A percentile compares a stretch with the other conserved stretches of the same genome.
Conservation (phyloP, 2,797 vertebrate species). For the Hoplostethus atlanticus region DNA sequence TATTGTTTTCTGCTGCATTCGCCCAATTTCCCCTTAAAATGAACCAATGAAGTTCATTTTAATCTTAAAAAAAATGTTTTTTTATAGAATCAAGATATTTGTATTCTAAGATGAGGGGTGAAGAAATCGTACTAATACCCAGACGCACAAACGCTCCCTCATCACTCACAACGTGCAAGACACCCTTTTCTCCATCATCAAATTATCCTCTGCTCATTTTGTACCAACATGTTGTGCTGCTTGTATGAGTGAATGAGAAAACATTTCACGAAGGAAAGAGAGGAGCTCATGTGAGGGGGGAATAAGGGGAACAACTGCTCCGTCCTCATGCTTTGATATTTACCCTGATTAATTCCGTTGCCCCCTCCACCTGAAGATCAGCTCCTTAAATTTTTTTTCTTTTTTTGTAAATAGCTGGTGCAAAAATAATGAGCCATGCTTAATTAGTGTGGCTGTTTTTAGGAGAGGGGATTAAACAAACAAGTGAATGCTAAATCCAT, state of each 20-base stretch:
- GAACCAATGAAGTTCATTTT: slow-evolving; percentile 65
- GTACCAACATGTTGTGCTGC: background rate
- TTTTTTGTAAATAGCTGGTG: slow-evolving; percentile 57
- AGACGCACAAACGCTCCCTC: slow-evolving; percentile 5
- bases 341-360: slow-evolving; percentile 2
- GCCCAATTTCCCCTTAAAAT: slow-evolving; percentile 44
- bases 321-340: too few species aligned
- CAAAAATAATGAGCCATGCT: slow-evolving; percentile 67
- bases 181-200: slow-evolving; percentile 12
- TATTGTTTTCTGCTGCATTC: slow-evolving; percentile 64
- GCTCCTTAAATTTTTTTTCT: slow-evolving; percentile 43
- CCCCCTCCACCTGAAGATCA: slow-evolving; percentile 39
- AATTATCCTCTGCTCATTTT: slow-evolving; percentile 28
- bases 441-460: slow-evolving; percentile 68
- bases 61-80: slow-evolving; percentile 55
- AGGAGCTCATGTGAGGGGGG: slow-evolving; percentile 14
- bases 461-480: slow-evolving; percentile 52
- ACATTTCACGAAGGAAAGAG: slow-evolving; percentile 1
- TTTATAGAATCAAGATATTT: slow-evolving; percentile 35
- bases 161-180: slow-evolving; percentile 26
- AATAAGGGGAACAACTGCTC: too few species aligned
- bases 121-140: slow-evolving; percentile 59
- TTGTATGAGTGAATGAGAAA: slow-evolving; percentile 3
- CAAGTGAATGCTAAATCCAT: slow-evolving; percentile 66
- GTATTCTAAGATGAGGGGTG: slow-evolving; percentile 46